Conservation (phyloP, 2,113 vertebrate genomes). For the Bubo bubo region DNA sequence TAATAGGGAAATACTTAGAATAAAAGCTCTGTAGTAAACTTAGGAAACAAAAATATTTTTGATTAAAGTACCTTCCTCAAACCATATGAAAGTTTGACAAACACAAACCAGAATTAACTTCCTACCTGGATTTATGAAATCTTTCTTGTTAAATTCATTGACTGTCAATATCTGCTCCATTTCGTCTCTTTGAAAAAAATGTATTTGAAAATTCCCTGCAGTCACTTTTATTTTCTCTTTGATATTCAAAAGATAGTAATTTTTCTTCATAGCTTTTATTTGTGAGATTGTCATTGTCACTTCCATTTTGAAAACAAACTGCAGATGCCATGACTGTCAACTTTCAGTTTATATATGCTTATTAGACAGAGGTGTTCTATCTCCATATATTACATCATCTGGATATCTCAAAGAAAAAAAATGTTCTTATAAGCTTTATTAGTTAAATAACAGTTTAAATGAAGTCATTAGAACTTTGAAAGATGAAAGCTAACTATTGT, state of each 20-base stretch:
- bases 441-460: neutral
- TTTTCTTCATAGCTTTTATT: neutral
- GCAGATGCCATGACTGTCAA: neutral
- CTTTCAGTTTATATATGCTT: neutral
- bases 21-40: neutral
- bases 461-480: neutral
- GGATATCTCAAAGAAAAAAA: neutral
- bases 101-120: neutral
- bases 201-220: neutral
- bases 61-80: neutral
- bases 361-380: neutral
- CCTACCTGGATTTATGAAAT: neutral
- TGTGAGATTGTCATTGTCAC: neutral
- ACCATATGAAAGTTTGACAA: neutral
- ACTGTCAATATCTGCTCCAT: neutral
- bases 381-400: neutral
- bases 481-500: neutral
- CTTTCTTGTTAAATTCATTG: neutral
- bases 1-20: neutral
- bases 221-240: neutral
- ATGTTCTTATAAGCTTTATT: neutral
- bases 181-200: neutral
- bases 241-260: neutral
- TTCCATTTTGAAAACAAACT: neutral
- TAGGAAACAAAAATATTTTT: neutral